A percentile compares a stretch with the other conserved stretches of the same genome.
phyloP scores from a whole-genome alignment of 2,113 vertebrate genomes.

The Chelonoidis abingdonii region DNA sequence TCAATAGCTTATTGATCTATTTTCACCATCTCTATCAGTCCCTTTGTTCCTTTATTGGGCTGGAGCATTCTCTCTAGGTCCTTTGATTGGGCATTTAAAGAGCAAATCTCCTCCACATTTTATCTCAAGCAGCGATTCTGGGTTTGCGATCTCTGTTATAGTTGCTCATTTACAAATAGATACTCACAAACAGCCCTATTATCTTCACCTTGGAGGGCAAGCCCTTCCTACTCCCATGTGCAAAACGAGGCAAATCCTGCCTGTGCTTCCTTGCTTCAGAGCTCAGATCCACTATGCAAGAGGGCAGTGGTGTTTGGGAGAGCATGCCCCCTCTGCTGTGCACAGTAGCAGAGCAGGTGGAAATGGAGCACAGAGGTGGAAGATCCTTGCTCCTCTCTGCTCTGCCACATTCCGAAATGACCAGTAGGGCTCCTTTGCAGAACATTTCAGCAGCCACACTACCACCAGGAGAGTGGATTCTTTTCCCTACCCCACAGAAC shows the following conservation, averaged over 20 bases:
- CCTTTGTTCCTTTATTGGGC: conserved; percentile 62
- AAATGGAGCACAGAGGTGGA: background rate
- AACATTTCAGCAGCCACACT: background rate
- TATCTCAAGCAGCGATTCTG: background rate
- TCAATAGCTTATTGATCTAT: conserved; percentile 65
- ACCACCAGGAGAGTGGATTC: background rate
- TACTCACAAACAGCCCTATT: background rate
- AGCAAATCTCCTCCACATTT: conserved; percentile 54
- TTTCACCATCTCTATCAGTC: background rate
- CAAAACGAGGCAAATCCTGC: conserved; percentile 12
- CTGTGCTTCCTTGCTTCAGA: background rate
- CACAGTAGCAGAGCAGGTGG: background rate
- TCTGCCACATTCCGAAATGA: background rate
- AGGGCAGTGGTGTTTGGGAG: background rate
- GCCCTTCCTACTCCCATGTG: background rate
- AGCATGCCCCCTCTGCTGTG: background rate
- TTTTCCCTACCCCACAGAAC: background rate
- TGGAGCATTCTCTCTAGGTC: conserved; percentile 47
- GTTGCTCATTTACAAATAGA: background rate
- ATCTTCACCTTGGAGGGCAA: background rate
- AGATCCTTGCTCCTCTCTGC: background rate
- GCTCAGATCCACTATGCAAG: background rate
- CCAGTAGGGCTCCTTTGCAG: background rate
- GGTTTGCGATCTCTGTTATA: background rate
- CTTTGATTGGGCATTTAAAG: conserved; percentile 68